A percentile compares a stretch with the other conserved stretches of the same genome.
These are phyloP conservation scores for Falco columbarius DNA, from an alignment of 2,797 vertebrate genomes.

Conservation along the genomic window DNA sequence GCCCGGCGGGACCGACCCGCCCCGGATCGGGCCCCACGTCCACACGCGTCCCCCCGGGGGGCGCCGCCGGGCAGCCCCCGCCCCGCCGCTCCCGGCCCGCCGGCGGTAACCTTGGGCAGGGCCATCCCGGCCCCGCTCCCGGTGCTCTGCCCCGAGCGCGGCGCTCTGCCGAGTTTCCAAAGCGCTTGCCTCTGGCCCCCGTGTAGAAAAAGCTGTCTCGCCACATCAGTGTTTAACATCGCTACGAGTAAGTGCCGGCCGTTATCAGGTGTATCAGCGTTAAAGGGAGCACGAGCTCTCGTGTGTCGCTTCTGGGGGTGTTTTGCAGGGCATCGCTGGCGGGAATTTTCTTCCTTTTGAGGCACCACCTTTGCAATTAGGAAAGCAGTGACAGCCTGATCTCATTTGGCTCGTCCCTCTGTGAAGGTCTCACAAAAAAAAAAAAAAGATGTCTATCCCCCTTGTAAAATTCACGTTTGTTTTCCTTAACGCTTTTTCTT, in stretches of 20 bases:
- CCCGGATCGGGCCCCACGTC: rapidly evolving
- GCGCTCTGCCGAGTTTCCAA: not conserved
- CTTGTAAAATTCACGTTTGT: not conserved
- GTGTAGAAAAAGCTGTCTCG: not conserved
- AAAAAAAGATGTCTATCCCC: not conserved
- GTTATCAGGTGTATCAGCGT: rapidly evolving
- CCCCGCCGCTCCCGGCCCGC: too few relatives aligned
- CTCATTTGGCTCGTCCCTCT: not conserved
- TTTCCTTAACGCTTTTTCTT: not conserved
- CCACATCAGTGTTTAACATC: not conserved
- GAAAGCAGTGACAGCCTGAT: not conserved
- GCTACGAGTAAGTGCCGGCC: not conserved
- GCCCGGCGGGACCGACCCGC: too few relatives aligned
- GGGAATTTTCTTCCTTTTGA: not conserved
- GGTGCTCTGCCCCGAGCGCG: not conserved
- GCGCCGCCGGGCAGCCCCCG: not conserved
- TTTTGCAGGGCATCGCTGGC: not conserved
- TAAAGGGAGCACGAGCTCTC: not conserved
- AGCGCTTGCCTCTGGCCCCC: not conserved
- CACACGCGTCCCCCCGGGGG: not conserved
- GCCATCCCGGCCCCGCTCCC: not conserved
- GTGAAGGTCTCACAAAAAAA: not conserved
- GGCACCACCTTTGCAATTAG: not conserved
- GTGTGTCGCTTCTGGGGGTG: not conserved
- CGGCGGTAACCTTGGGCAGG: not conserved